These are phyloP conservation scores for Struthidea cinerea DNA, from an alignment of 2,113 vertebrate species.

Conservation along the genomic window DNA sequence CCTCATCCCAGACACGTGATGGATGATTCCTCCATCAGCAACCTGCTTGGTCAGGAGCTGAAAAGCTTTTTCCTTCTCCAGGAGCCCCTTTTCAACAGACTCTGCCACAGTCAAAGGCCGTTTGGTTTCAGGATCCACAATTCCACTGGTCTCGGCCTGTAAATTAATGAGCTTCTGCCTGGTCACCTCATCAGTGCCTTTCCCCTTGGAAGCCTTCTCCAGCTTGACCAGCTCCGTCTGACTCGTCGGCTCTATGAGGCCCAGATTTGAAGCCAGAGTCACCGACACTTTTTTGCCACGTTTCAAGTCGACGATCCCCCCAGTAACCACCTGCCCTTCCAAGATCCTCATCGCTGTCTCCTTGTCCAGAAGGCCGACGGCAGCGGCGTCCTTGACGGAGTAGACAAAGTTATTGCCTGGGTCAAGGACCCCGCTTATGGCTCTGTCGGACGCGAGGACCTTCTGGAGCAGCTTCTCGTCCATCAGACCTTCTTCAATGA, in stretches of 20 bases:
- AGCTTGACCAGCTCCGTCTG: conserved; percentile 77
- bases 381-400: conserved; percentile 82
- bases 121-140: conserved; percentile 82
- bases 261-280: conserved; percentile 87
- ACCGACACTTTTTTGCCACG: conserved; percentile 88
- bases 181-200: conserved; percentile 63
- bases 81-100: conserved; percentile 77
- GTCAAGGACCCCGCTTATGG: conserved; percentile 85
- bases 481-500: conserved; percentile 83
- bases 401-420: conserved; percentile 69
- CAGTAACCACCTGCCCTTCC: conserved; percentile 89
- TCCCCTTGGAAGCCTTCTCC: conserved; percentile 89
- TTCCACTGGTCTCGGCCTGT: conserved; percentile 87
- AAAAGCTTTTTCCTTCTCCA: conserved; percentile 73
- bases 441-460: conserved; percentile 84
- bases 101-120: conserved; percentile 72
- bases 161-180: conserved; percentile 77
- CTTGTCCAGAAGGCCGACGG: conserved; percentile 81
- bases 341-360: conserved; percentile 81
- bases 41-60: conserved; percentile 82
- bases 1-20: conserved; percentile 85
- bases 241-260: conserved; percentile 75
- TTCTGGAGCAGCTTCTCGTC: conserved; percentile 85
- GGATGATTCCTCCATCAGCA: conserved; percentile 87
- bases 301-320: conserved; percentile 88